These are phyloP conservation scores for Rattus norvegicus DNA, from an alignment of 2,113 vertebrate genomes.

Conservation along the genomic window DNA sequence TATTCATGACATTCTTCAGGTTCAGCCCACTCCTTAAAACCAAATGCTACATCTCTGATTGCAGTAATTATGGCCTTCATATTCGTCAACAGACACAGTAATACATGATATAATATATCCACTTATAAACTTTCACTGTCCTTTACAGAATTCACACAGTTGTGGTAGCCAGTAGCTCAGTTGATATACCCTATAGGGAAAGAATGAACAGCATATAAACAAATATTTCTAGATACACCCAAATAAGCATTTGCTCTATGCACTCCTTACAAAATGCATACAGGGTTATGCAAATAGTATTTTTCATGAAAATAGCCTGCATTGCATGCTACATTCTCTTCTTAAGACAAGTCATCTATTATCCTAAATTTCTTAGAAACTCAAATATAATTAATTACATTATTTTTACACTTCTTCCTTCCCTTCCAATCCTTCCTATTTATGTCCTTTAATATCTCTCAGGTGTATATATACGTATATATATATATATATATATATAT, in stretches of 20 bases:
- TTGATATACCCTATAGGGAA: no score
- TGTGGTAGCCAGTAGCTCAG: no score
- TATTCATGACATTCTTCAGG: no score
- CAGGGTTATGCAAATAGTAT: background rate
- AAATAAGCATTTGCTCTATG: no score
- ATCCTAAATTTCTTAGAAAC: background rate
- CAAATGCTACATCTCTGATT: background rate
- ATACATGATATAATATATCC: background rate
- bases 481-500: background rate
- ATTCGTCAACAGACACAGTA: background rate
- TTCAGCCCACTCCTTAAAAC: background rate
- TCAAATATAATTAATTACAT: background rate
- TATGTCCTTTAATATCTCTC: background rate
- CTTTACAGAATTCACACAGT: background rate
- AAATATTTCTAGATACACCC: no score
- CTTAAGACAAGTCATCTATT: background rate
- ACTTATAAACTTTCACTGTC: background rate
- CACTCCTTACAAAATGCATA: no score
- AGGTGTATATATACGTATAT: background rate
- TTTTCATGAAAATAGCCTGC: fast-evolving
- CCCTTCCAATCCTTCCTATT: background rate
- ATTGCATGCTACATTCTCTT: fast-evolving
- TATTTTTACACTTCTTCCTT: background rate
- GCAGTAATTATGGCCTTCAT: background rate
- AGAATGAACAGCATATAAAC: no score